Evolutionary conservation across 2,113 vertebrate genomes (phyloP), one percentile per base, ranked within the genome.

Genomic region (Rattus rattus): DNA sequence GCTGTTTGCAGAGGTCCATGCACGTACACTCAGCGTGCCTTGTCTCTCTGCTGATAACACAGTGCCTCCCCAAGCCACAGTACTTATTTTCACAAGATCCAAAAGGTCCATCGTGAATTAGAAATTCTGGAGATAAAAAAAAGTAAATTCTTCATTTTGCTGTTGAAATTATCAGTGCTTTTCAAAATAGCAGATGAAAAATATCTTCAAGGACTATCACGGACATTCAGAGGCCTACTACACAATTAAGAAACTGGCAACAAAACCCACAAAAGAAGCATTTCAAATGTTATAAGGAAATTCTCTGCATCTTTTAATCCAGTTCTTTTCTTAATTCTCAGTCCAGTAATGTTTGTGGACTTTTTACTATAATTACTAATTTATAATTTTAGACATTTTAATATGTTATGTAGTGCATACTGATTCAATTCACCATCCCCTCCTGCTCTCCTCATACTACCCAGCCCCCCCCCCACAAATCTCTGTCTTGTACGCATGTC

Each of bases 1-100:
- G 99, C 0, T 98, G 99, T 63, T 99, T 99, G 96, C 99, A 99
- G 92, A 72, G 98, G 20, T 99, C 99, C 99, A 99, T 98, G 97
- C 99, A 99, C 9, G 96, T 90, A 19, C 99, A 99, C 90, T 99
- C 99, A 0, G 99, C 99, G 93, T 98, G 99, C 26, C 98, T 98
- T 0, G 98, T 99, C 97, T 98, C 98, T 95, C 97, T 98, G 95
- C 98, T 98, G 96, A 99, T 95, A 67, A 99, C 96, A 1, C 99
- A 99, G 95, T 99, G 99, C 83, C 99, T 99, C 19, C 99, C 99
- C 98, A 99, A 97, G 61, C 99, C 99, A 39, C 99, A 99, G 97
- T 99, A 99, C 96, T 99, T 99, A 95, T 99, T 99, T 95, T 99
- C 99, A 73, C 99, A 99, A 0, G 99, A 98, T 90, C 98, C 98